Base-by-base conservation (phyloP, 2,113 vertebrate genomes). In the Puffinus mauretanicus region DNA sequence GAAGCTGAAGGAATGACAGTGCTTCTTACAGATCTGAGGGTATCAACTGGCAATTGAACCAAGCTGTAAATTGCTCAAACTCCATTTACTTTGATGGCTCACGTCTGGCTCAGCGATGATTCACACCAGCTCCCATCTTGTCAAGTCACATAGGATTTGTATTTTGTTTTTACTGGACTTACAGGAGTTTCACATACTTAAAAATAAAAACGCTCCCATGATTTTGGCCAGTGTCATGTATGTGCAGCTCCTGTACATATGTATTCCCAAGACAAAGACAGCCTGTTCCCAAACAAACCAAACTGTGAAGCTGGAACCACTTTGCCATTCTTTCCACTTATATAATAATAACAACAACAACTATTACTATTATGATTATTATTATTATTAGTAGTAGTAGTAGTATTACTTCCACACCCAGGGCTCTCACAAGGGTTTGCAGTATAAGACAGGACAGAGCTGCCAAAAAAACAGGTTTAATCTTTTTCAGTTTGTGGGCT, bases 41-140 rank as follows among this genome's bases (percentile, higher is more conserved):
- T 75, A 40, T 25, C 36, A 65, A 7, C 30, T 11, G 25, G 16
- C 1, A 1, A n/a, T 6, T 60, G 82, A 86, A 82, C 46, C 0
- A 0, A 34, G 54, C 38, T 65, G 24, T 13, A 69, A 81, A 47
- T n/a, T 88, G 78, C 26, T 66, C 65, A 86, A 92, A 88, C 51
- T 67, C 54, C 49, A 61, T 52, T 70, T 84, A 51, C 38, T 86
- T 38, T 6, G 16, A 88, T 17, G 52, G 46, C 22, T 71, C 42
- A 16, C 0, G 1, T 54, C 55, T 64, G 55, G 34, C 65, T 52
- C 51, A 36, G 22, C 0, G 0, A 26, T 30, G 30, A 55, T 30
- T 95, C 55, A 40, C 40, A 13, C 8, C 11, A 2, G 18, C 60
- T 86, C 42, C 52, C 46, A 11, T 15, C 77, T 57, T 60, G 30